phyloP scores from a whole-genome alignment of 2,888 invertebrate species.

The Scaptomyza caliginosa region DNA sequence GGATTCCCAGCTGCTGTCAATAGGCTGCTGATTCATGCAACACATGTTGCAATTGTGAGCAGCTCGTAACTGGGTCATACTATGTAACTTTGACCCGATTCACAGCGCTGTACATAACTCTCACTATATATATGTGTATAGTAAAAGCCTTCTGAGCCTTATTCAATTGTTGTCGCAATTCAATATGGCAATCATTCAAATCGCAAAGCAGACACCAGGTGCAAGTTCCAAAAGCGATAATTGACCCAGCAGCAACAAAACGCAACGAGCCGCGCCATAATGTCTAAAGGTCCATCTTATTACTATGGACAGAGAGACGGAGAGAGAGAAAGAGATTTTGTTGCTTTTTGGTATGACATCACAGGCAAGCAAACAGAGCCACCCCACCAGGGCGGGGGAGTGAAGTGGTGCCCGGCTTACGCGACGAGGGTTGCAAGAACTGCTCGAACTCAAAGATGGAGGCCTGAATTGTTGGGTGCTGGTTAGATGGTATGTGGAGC shows the following conservation, averaged over 20 bases:
- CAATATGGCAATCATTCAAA: constrained; percentile 23
- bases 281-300: constrained; percentile 65
- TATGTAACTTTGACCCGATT: constrained; percentile 75
- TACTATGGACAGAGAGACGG: too few species aligned
- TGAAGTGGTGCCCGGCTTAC: constrained; percentile 40
- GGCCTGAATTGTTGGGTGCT: constrained; percentile 14
- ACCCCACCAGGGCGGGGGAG: constrained; percentile 11
- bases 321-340: constrained; percentile 39
- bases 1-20: constrained; percentile 15
- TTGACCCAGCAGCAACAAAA: constrained; percentile 25
- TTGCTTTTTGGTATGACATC: constrained; percentile 63
- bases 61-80: constrained; percentile 64
- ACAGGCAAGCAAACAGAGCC: constrained; percentile 43
- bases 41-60: constrained; percentile 47
- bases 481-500: not conserved
- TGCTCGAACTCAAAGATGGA: constrained; percentile 34
- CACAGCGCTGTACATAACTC: not conserved
- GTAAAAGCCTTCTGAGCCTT: not conserved
- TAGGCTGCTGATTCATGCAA: constrained; percentile 51
- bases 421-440: constrained; percentile 49
- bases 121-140: constrained; percentile 1
- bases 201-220: constrained; percentile 15
- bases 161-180: constrained; percentile 16
- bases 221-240: constrained; percentile 20
- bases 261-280: constrained; percentile 48